Conservation (phyloP, 2,113 vertebrate species). For the Sialia sialis region DNA sequence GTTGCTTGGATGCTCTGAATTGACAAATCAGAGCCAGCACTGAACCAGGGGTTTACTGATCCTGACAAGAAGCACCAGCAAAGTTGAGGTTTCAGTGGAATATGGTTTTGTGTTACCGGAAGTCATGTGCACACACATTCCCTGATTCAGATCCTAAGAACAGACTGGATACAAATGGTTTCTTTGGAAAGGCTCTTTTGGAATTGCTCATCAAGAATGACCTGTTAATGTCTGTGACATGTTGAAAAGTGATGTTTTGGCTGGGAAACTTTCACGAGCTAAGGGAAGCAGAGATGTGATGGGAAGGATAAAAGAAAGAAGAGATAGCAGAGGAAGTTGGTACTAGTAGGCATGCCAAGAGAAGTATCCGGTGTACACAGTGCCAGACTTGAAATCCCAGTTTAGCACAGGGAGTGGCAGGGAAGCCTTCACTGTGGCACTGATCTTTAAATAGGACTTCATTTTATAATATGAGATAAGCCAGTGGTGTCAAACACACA, state of each 20-base stretch:
- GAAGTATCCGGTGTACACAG: slow-evolving; percentile 42
- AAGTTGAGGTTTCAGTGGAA: neutral
- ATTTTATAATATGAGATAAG: slow-evolving; percentile 45
- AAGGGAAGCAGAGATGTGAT: neutral
- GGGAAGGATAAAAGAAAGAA: neutral
- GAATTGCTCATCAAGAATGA: neutral
- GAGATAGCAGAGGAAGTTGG: slow-evolving; percentile 42
- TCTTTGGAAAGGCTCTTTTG: neutral
- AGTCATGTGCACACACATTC: neutral
- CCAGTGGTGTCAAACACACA: neutral
- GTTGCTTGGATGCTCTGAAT: neutral
- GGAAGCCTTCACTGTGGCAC: slow-evolving; percentile 48
- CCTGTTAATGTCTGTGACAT: neutral
- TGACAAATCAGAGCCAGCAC: neutral
- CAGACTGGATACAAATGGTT: neutral
- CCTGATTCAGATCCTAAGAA: neutral
- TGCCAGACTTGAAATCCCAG: slow-evolving; percentile 43
- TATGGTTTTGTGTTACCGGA: slow-evolving; percentile 19
- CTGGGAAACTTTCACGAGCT: neutral
- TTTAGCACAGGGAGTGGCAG: slow-evolving; percentile 48
- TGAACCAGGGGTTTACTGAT: neutral
- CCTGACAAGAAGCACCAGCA: neutral
- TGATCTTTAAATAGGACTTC: slow-evolving; percentile 63
- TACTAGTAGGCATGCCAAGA: slow-evolving; percentile 16
- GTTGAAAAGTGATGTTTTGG: neutral